Evolutionary conservation across 1,140 invertebrate species (phyloP), one percentile per base, ranked within the genome.

Genomic region (Goniozus legneri): DNA sequence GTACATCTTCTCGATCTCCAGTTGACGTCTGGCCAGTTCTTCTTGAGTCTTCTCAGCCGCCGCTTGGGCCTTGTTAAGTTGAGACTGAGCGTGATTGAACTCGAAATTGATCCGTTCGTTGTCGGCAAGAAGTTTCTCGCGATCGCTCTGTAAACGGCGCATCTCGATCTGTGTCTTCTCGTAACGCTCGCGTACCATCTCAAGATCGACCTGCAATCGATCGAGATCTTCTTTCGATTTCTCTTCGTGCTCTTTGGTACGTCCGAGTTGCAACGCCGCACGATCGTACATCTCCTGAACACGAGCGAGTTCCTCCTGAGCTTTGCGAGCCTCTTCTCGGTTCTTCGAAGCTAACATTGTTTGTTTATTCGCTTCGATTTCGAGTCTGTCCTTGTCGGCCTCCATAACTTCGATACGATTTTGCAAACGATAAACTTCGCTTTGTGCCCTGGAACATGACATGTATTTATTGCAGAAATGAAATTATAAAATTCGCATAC

Each of bases 221-320:
- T 94, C 91, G 48, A 93, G 79, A 56, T 93, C 91, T 62, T 90
- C 88, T 66, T 92, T 91, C 8, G 88, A 85, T 66, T 95, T 94
- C 53, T 95, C 92, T 77, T 95, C 92, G 56, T 85, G 82, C 66
- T 95, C 92, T 67, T 93, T 92, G 16, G 88, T 85, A 57, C 92
- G 81, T 39, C 83, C 84, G 1, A 95, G 75, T 64, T 95, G 91
- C 30, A 93, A 75, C 6, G 87, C 83, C 1, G 89, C 84, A 31
- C 91, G 79, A 58, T 95, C 91, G 67, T 92, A 92, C 73, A 91
- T 83, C 72, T 95, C 91, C 67, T 92, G 88, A 15, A 92, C 68
- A 30, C 87, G 82, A 30, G 87, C 79, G 36, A 88, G 74, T 63
- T 95, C 91, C 54, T 94, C 91, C 71, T 92, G 88, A 2, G 89